Evolutionary conservation across 2,113 vertebrate genomes (phyloP).

Genomic region (Phalacrocorax carbo): DNA sequence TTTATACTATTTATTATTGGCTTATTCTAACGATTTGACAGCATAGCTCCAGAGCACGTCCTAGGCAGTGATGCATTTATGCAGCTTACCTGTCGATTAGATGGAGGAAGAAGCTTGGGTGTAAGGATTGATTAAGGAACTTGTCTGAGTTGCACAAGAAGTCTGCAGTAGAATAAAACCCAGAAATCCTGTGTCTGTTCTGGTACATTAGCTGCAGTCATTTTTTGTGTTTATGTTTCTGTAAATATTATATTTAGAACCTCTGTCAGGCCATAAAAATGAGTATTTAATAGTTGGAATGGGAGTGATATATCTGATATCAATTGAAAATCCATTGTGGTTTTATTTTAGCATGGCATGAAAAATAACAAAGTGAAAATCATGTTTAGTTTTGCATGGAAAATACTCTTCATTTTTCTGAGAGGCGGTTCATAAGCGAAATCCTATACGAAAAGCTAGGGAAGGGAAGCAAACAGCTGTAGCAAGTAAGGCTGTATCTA

Average conservation of each 20-base stretch:
- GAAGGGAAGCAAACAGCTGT: background rate
- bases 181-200: background rate
- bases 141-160: background rate
- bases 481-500: background rate
- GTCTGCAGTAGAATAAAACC: background rate
- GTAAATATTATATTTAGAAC: background rate
- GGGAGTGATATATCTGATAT: background rate
- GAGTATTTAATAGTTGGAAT: background rate
- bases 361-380: background rate
- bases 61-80: background rate
- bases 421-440: background rate
- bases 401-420: background rate
- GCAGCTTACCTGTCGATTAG: background rate
- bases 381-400: background rate
- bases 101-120: background rate
- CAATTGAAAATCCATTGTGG: background rate
- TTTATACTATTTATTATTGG: constrained; percentile 16
- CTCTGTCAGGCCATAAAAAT: background rate
- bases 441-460: background rate
- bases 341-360: background rate
- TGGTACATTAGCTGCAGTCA: background rate
- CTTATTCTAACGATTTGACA: background rate
- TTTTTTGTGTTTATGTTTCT: background rate
- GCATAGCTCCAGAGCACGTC: background rate
- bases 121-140: background rate